Percentiles rank a stretch among this genome's conserved stretches.
phyloP scores from a whole-genome alignment of 2,888 invertebrate genomes.

The Leucophenga maculata region DNA sequence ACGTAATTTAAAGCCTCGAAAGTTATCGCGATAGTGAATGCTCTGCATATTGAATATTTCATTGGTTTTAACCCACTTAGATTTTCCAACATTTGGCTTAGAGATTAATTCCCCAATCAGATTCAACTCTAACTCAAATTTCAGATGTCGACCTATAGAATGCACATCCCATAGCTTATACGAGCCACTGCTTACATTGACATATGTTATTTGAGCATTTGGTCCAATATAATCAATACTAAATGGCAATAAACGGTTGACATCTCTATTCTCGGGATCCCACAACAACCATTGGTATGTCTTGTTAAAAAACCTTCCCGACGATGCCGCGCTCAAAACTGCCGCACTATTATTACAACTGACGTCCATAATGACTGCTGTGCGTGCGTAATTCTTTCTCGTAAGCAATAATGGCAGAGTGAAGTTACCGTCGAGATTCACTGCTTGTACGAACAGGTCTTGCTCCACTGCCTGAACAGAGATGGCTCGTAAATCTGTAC shows the following conservation, averaged over 20 bases:
- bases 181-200: conserved; percentile 43
- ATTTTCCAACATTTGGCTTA: conserved; percentile 25
- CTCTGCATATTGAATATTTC: conserved; percentile 59
- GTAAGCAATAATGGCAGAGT: conserved; percentile 44
- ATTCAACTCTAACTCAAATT: conserved; percentile 49
- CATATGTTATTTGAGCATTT: conserved; percentile 66
- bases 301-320: conserved; percentile 62
- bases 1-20: conserved; percentile 59
- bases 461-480: conserved; percentile 40
- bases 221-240: conserved; percentile 59
- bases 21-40: conserved; percentile 54
- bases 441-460: conserved; percentile 48
- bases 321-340: conserved; percentile 51
- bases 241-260: conserved; percentile 44
- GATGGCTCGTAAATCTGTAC: background rate
- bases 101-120: conserved; percentile 42
- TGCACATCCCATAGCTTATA: conserved; percentile 63
- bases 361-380: conserved; percentile 58
- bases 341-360: conserved; percentile 43
- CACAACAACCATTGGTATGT: conserved; percentile 69
- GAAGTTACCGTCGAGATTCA: conserved; percentile 45
- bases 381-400: conserved; percentile 48
- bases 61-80: conserved; percentile 31
- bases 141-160: conserved; percentile 66
- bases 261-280: conserved; percentile 45